Evolutionary conservation across 2,113 vertebrate species (phyloP).

Genomic region (Mungos mungo): DNA sequence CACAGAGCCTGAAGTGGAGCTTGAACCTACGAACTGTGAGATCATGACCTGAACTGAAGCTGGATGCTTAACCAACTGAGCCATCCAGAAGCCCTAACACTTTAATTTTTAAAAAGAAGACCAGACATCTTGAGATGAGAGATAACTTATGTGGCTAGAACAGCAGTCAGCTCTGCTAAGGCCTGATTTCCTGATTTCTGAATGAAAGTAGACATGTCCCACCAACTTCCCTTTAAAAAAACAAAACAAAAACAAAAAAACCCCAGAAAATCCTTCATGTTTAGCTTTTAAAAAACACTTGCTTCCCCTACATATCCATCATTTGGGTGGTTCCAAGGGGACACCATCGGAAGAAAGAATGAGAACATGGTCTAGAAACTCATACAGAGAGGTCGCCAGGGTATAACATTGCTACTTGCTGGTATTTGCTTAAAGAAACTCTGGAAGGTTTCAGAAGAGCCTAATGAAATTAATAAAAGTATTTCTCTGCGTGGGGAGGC

Average conservation of each 20-base stretch:
- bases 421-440: neutral
- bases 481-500: neutral
- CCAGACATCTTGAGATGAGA: neutral
- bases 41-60: no score
- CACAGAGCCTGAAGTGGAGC: no score
- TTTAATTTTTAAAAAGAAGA: neutral
- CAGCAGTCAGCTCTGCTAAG: neutral
- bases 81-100: no score
- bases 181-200: neutral
- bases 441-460: neutral
- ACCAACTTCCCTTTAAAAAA: neutral
- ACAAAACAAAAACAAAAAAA: neutral
- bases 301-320: neutral
- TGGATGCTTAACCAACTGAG: no score
- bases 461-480: neutral
- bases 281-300: neutral
- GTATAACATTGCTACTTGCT: neutral
- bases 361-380: rapidly evolving
- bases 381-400: neutral
- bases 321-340: neutral
- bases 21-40: no score
- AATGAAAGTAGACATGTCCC: neutral
- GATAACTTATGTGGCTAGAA: neutral
- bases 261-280: neutral
- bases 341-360: neutral